These are phyloP conservation scores for Tauraco erythrolophus DNA, from an alignment of 2,113 vertebrate species.

Conservation along the genomic window DNA sequence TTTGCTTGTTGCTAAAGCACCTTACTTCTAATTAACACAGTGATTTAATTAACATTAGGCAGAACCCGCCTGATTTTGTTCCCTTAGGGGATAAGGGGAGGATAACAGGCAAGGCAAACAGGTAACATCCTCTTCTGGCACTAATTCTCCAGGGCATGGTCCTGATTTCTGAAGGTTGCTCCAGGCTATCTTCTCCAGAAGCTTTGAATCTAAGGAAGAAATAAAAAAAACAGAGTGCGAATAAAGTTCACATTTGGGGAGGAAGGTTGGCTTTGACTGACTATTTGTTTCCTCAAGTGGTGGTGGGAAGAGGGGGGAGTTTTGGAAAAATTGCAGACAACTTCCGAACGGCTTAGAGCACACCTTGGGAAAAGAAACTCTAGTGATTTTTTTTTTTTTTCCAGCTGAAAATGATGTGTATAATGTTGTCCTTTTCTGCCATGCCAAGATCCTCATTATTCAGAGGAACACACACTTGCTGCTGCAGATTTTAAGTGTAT, in stretches of 20 bases:
- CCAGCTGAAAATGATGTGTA: neutral
- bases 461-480: neutral
- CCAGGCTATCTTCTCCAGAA: neutral
- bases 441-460: neutral
- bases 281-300: neutral
- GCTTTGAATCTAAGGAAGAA: constrained; percentile 5
- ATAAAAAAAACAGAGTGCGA: neutral
- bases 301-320: neutral
- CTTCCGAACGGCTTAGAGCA: neutral
- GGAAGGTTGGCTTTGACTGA: constrained; percentile 19
- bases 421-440: neutral
- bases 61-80: constrained; percentile 20
- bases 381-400: neutral
- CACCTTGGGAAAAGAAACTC: neutral
- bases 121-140: constrained; percentile 53
- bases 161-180: constrained; percentile 44
- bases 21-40: constrained; percentile 64
- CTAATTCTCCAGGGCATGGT: constrained; percentile 24
- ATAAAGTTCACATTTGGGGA: constrained; percentile 26
- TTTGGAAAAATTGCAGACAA: neutral
- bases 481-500: neutral
- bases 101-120: constrained; percentile 45
- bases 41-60: constrained; percentile 59
- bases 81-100: constrained; percentile 9
- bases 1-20: constrained; percentile 64